These are phyloP conservation scores for Leptopilina myrica DNA, from an alignment of 2,888 invertebrate species.

Conservation along the genomic window DNA sequence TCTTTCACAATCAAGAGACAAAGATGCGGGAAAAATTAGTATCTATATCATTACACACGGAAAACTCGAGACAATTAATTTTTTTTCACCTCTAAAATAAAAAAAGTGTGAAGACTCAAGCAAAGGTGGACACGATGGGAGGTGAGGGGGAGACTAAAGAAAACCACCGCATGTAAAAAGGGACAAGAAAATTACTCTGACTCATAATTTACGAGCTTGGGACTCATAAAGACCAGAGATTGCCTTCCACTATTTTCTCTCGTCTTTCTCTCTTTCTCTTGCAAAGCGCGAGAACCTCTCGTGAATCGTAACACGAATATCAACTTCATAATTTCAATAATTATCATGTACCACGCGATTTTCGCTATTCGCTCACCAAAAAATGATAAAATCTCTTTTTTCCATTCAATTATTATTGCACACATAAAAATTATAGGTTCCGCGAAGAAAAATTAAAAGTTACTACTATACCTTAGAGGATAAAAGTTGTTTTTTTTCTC, in stretches of 20 bases:
- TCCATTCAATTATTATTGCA: constrained; percentile 39
- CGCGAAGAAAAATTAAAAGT: constrained; percentile 32
- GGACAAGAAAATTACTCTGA: constrained; percentile 41
- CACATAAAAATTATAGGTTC: constrained; percentile 39
- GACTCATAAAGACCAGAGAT: constrained; percentile 40
- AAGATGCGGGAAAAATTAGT: constrained; percentile 1
- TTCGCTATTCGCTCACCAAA: constrained; percentile 9
- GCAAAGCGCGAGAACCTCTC: background rate
- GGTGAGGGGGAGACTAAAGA: constrained; percentile 12
- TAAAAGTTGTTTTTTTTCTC: background rate
- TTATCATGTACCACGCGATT: constrained; percentile 36
- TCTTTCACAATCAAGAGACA: background rate
- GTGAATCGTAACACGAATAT: constrained; percentile 41
- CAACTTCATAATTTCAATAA: constrained; percentile 38
- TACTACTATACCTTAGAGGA: constrained; percentile 11
- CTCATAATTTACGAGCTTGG: constrained; percentile 36
- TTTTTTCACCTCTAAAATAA: background rate
- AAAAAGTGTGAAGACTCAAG: background rate
- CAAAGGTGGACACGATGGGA: background rate
- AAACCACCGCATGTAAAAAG: constrained; percentile 11
- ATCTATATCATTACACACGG: background rate
- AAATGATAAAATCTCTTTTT: constrained; percentile 32
- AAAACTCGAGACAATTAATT: constrained; percentile 18
- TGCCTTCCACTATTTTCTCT: constrained; percentile 34
- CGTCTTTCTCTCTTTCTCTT: background rate